Evolutionary conservation across 2,113 vertebrate species (phyloP).

Genomic region (Lynx canadensis): DNA sequence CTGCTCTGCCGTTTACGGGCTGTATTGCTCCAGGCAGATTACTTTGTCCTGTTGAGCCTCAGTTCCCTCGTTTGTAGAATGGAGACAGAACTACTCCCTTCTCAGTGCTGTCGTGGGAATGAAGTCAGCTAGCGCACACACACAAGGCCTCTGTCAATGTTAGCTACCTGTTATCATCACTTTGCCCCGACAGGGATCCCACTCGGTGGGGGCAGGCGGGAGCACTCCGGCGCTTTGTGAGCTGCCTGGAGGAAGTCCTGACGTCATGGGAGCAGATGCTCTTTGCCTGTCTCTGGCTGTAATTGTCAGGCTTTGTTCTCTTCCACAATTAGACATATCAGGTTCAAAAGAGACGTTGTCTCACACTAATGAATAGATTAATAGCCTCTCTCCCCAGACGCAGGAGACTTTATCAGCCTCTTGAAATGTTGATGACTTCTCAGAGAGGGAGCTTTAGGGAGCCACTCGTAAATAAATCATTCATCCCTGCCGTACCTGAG

Average conservation of each 20-base stretch:
- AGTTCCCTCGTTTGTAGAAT: background rate
- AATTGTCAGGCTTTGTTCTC: conserved; percentile 77
- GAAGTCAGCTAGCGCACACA: background rate
- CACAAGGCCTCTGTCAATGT: background rate
- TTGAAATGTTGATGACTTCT: conserved; percentile 84
- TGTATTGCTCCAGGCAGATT: background rate
- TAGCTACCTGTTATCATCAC: background rate
- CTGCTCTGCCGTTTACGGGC: background rate
- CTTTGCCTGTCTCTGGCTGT: conserved; percentile 14
- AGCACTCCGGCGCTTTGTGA: background rate
- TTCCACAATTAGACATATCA: conserved; percentile 83
- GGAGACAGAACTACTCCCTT: background rate
- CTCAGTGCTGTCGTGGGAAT: background rate
- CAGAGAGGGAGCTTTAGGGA: conserved; percentile 77
- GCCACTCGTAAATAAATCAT: conserved; percentile 78
- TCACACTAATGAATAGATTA: conserved; percentile 86
- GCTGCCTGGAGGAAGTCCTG: background rate
- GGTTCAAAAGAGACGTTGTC: conserved; percentile 86
- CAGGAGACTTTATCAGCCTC: conserved; percentile 76
- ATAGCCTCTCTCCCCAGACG: conserved; percentile 74
- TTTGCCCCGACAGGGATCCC: background rate
- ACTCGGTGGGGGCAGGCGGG: background rate
- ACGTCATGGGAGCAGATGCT: conserved; percentile 63
- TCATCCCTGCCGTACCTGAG: conserved; percentile 74
- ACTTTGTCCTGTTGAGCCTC: background rate